A percentile compares a stretch with the other conserved stretches of the same genome.
These are phyloP conservation scores for Brachynemurus nebulosus DNA, from an alignment of 2,888 invertebrate species.

Conservation along the genomic window DNA sequence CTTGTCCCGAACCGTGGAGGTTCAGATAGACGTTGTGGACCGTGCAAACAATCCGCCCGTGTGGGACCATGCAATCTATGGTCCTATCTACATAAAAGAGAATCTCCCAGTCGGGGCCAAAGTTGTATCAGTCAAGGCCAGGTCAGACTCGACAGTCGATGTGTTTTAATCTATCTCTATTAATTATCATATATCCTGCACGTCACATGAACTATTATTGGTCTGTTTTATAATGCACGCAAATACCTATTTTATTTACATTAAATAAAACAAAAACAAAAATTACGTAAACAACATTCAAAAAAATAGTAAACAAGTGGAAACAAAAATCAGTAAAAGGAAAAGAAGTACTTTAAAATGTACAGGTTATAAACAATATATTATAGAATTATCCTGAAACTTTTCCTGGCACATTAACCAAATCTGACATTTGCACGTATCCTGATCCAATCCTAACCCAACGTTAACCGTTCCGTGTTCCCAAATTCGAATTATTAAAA, in stretches of 20 bases:
- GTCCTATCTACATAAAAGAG: conserved; percentile 95
- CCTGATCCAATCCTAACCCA: neutral
- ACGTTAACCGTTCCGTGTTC: neutral
- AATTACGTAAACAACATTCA: too few relatives aligned
- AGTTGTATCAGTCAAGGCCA: conserved; percentile 97
- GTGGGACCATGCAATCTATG: conserved; percentile 93
- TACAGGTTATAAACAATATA: too few relatives aligned
- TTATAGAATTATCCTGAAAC: neutral
- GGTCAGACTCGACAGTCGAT: conserved; percentile 48
- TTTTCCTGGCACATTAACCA: conserved; percentile 4
- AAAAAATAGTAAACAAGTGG: too few relatives aligned
- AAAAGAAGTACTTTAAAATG: too few relatives aligned
- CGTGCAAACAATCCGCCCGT: conserved; percentile 95
- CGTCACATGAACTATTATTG: conserved; percentile 23
- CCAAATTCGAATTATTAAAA: neutral
- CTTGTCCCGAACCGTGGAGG: conserved; percentile 91
- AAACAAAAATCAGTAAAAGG: too few relatives aligned
- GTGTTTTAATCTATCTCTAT: conserved; percentile 5
- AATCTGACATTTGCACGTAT: conserved; percentile 3
- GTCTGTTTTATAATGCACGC: conserved; percentile 33
- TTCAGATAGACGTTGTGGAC: conserved; percentile 97
- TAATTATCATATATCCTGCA: conserved; percentile 24
- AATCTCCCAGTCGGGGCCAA: conserved; percentile 95
- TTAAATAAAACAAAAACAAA: neutral
- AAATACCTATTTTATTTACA: neutral